Evolutionary conservation across 1,140 invertebrate species (phyloP), one percentile per base, ranked within the genome.

Genomic region (Monochamus saltuarius): DNA sequence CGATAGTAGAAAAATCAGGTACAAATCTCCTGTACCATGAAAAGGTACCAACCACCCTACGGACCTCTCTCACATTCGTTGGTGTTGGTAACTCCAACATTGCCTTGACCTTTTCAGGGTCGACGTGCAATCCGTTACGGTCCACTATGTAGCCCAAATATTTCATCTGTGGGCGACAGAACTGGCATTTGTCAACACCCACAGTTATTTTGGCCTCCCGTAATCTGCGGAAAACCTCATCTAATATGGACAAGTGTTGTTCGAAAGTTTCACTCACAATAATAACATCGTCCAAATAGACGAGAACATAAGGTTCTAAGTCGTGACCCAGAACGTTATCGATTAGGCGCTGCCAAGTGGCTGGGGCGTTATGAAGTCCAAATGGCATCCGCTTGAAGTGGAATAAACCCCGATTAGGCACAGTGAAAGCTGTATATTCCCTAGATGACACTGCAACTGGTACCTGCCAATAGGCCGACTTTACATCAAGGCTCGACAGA

Each of bases 401-500:
- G 7, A 42, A 42, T 7, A 42, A 13, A 7, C 40, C 40, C 16
- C 40, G n/a, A 7, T 42, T 17, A 13, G 40, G 16, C 16, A 42
- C 40, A 3, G 40, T 3, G 7, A 81, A 80, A 0, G 78, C 79
- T 0, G 80, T 80, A 51, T 77, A 75, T 22, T 69, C 38, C 7
- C 58, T 70, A 49, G 74, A 72, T 3, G 66, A 55, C 8, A 55
- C 8, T 7, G 70, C 46, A 9, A 83, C 49, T 29, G 49, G 49
- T 3, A 82, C 61, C 53, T 79, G 79, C 76, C 75, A 77, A 61
- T 66, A 76, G 1, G 67, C 67, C 29, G 64, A 63, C 22, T 61
- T 62, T 7, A 76, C 49, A 62, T 76, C 73, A 10, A 75, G 47
- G 0, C 66, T 66, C 1, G 61, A 64, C 2, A 76, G 54, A 56